Percentiles rank a stretch among this genome's conserved stretches.
phyloP scores from a whole-genome alignment of 2,888 invertebrate genomes.

The Schizaphis graminum region DNA sequence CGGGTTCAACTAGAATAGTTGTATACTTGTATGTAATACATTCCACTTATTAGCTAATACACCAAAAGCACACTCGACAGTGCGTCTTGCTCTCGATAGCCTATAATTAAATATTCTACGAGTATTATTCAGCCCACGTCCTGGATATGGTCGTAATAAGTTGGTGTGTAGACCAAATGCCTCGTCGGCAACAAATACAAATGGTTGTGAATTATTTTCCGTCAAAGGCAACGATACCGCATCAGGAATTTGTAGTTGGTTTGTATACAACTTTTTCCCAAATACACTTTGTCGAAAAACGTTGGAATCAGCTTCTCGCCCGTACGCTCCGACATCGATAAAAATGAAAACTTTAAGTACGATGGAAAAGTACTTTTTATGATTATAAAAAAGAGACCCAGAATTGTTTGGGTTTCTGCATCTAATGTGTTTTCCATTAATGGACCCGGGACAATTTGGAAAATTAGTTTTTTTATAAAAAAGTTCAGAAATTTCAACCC shows the following conservation, averaged over 20 bases:
- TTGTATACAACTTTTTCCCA: conserved; percentile 22
- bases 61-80: too few species aligned
- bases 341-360: conserved; percentile 38
- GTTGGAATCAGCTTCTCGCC: conserved; percentile 14
- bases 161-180: conserved; percentile 7
- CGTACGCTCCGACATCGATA: conserved; percentile 45
- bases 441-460: too few species aligned
- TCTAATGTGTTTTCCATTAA: too few species aligned
- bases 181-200: conserved; percentile 9
- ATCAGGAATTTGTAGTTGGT: conserved; percentile 11
- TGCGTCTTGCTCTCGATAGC: too few species aligned
- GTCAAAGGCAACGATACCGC: not conserved
- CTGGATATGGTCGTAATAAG: not conserved
- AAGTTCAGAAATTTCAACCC: too few species aligned
- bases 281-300: conserved; percentile 19
- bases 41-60: too few species aligned
- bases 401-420: too few species aligned
- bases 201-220: not conserved
- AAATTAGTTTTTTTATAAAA: too few species aligned
- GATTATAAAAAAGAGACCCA: too few species aligned
- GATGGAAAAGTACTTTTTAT: too few species aligned
- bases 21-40: too few species aligned
- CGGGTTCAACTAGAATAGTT: too few species aligned
- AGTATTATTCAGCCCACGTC: not conserved
- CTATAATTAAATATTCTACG: not conserved